Evolutionary conservation across 2,113 vertebrate genomes (phyloP).

Genomic region (Sterrhoptilus dennistouni): DNA sequence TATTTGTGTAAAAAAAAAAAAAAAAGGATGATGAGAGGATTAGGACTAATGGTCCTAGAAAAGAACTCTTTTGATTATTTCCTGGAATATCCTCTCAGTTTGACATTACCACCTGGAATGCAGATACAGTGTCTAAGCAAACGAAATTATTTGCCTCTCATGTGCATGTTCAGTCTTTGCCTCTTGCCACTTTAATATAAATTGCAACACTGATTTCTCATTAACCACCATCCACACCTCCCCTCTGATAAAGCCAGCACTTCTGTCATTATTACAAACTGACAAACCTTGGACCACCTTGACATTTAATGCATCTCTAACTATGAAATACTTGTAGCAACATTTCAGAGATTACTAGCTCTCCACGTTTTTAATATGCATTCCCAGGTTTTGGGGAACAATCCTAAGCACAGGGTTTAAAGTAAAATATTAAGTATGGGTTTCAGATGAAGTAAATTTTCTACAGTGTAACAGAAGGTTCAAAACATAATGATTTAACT

Average conservation of each 20-base stretch:
- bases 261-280: not conserved
- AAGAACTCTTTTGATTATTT: not conserved
- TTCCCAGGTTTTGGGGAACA: not conserved
- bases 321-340: not conserved
- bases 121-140: not conserved
- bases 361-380: not conserved
- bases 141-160: not conserved
- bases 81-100: conserved; percentile 12
- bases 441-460: not conserved
- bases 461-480: not conserved
- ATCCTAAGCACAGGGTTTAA: not conserved
- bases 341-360: not conserved
- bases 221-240: not conserved
- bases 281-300: not conserved
- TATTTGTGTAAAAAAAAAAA: not conserved
- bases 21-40: not conserved
- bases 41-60: conserved; percentile 2
- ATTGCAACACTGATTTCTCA: not conserved
- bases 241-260: not conserved
- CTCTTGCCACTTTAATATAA: not conserved
- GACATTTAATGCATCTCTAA: not conserved
- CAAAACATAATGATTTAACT: conserved; percentile 11
- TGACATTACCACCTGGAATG: not conserved
- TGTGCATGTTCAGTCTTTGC: not conserved
- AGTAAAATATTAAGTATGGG: not conserved